These are phyloP conservation scores for Danio choprae DNA, from an alignment of 2,797 vertebrate genomes.

Conservation along the genomic window DNA sequence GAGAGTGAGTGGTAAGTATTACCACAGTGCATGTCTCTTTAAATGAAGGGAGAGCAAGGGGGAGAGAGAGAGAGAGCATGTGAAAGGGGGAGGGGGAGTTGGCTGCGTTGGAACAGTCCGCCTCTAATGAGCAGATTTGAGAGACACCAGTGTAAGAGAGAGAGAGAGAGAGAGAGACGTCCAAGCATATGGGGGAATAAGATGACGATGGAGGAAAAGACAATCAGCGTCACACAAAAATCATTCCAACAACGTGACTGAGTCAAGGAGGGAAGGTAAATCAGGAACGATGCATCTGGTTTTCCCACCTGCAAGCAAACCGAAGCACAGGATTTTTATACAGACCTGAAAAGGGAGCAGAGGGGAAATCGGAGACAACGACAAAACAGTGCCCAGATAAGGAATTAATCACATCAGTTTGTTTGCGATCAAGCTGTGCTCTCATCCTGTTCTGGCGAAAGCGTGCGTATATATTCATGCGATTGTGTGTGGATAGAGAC, in stretches of 20 bases:
- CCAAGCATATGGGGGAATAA: conserved; percentile 68
- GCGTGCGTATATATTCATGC: conserved; percentile 51
- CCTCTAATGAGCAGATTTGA: conserved; percentile 82
- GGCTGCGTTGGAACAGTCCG: conserved; percentile 81
- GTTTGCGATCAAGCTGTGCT: conserved; percentile 65
- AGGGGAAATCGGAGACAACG: conserved; percentile 56
- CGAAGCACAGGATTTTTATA: conserved; percentile 67
- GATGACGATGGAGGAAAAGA: conserved; percentile 68
- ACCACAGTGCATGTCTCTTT: conserved; percentile 61
- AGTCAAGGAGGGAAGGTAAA: conserved; percentile 59
- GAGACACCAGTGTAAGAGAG: conserved; percentile 65
- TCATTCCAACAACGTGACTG: conserved; percentile 67
- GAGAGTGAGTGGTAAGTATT: conserved; percentile 55
- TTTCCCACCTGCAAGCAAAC: conserved; percentile 68
- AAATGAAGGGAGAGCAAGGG: conserved; percentile 46
- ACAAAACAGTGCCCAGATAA: conserved; percentile 49
- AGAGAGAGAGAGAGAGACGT: conserved; percentile 58
- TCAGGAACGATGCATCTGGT: conserved; percentile 68
- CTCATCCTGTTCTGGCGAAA: conserved; percentile 59
- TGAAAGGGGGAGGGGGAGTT: conserved; percentile 56
- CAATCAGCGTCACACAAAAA: conserved; percentile 71
- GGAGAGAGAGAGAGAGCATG: conserved; percentile 61
- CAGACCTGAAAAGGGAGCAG: conserved; percentile 67
- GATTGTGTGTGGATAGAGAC: conserved; percentile 68
- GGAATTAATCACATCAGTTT: conserved; percentile 74